Conservation (phyloP, 2,113 vertebrate species). For the Cynoglossus semilaevis region DNA sequence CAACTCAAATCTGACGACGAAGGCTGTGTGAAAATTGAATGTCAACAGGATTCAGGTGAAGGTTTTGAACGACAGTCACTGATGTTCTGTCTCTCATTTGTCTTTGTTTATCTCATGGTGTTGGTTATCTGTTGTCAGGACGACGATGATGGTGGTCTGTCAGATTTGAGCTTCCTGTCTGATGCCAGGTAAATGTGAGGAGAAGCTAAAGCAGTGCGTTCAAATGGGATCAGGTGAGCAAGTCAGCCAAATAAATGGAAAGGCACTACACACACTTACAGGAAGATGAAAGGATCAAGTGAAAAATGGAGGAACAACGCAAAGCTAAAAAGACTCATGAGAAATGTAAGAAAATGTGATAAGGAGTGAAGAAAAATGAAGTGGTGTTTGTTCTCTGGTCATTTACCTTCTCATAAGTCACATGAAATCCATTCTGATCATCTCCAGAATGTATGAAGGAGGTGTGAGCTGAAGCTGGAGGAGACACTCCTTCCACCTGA, state of each 20-base stretch:
- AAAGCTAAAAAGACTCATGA: slow-evolving; percentile 28
- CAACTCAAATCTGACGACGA: slow-evolving; percentile 49
- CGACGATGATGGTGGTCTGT: not conserved
- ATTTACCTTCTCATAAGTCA: slow-evolving; percentile 83
- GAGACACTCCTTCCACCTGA: slow-evolving; percentile 68
- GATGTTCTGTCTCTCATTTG: too few species aligned
- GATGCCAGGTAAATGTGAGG: slow-evolving; percentile 29
- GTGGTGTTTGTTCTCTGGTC: slow-evolving; percentile 23
- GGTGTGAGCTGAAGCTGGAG: slow-evolving; percentile 41
- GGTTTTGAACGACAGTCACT: not conserved
- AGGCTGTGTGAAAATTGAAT: not conserved
- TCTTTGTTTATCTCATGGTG: too few species aligned
- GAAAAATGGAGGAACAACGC: slow-evolving; percentile 28
- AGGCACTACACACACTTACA: slow-evolving; percentile 52
- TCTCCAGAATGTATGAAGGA: slow-evolving; percentile 67
- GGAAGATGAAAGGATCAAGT: slow-evolving; percentile 31
- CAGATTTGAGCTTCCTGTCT: slow-evolving; percentile 52
- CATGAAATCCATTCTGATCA: slow-evolving; percentile 70
- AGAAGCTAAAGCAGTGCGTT: slow-evolving; percentile 47
- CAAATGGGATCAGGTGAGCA: slow-evolving; percentile 47
- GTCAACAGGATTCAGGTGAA: not conserved
- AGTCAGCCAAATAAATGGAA: slow-evolving; percentile 67
- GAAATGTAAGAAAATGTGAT: slow-evolving; percentile 37
- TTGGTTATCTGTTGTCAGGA: too few species aligned
- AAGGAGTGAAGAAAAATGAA: slow-evolving; percentile 14